Base-by-base conservation (phyloP, 1,140 invertebrate species). In the Trachymyrmex septentrionalis region DNA sequence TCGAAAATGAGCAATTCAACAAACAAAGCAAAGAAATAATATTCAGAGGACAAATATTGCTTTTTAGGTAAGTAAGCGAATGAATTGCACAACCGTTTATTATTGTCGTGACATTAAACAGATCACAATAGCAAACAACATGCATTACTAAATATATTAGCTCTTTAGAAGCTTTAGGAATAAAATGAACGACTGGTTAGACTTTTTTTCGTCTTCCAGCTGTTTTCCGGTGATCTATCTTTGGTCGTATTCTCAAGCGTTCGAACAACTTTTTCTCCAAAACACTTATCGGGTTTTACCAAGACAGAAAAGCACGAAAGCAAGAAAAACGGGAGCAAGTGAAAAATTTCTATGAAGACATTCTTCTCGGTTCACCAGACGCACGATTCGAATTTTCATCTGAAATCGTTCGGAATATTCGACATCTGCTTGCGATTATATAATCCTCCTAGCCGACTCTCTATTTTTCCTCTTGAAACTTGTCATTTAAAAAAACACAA, bases 161-260 rank as follows among this genome's bases (percentile, higher is more conserved):
- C 80, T 61, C 55, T 44, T 48, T 50, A n/a, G 24, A 10, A 48
- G 19, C 53, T 73, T 61, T 21, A 38, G 0, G 12, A 69, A 57
- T 34, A 61, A 73, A 72, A 67, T 67, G 9, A 53, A 57, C 24
- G 71, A 80, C 19, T 34, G 59, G 61, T 27, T 24, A 27, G n/a
- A 16, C 38, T 24, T 34, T 21, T 77, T 78, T 72, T 66, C 61
- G 69, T 81, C 75, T 67, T n/a, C 21, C 61, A 67, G 69, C 69
- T 81, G 87, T 86, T 48, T 72, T 59, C 69, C 30, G 55, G 73
- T 57, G 53, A 87, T 86, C 69, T 61, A 84, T 88, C 88, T 67
- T 89, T 71, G 75, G 30, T 64, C 82, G 64, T 71, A 86, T 88
- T 72, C 87, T 63, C 69, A 69, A 86, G 72, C 55, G 69, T 34